Evolutionary conservation across 1,140 invertebrate species (phyloP).

Genomic region (Scaptomyza hsui): DNA sequence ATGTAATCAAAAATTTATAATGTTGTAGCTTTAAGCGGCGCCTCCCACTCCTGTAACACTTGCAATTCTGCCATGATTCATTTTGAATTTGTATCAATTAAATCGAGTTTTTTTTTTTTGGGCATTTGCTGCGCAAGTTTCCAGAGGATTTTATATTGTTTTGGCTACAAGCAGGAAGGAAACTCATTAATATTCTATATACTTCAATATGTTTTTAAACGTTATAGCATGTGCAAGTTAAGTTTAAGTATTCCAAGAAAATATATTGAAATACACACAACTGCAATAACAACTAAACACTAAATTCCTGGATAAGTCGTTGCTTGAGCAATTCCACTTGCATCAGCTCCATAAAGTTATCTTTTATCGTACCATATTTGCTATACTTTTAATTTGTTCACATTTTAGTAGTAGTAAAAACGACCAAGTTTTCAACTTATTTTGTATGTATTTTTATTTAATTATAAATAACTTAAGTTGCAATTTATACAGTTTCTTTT

Average conservation of each 20-base stretch:
- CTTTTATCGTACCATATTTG: no score
- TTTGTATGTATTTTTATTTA: conserved; percentile 80
- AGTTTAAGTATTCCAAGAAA: conserved; percentile 54
- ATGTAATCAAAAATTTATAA: conserved; percentile 66
- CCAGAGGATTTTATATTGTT: conserved; percentile 23
- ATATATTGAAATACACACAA: conserved; percentile 44
- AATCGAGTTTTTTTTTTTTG: conserved; percentile 32
- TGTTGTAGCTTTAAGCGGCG: conserved; percentile 60
- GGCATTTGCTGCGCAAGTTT: conserved; percentile 47
- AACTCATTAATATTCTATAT: conserved; percentile 28
- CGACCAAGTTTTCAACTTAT: conserved; percentile 43
- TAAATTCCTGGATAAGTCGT: no score
- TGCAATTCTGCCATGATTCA: conserved; percentile 18
- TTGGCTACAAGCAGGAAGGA: background rate
- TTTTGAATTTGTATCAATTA: conserved; percentile 25
- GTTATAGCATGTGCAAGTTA: conserved; percentile 55
- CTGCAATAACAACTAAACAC: conserved; percentile 48
- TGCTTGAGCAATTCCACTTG: no score
- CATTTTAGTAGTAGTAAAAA: background rate
- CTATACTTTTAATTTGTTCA: background rate
- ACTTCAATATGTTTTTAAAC: conserved; percentile 46
- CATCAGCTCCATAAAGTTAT: no score
- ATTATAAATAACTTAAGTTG: conserved; percentile 82
- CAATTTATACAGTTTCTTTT: conserved; percentile 72
- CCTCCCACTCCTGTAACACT: conserved; percentile 20